Base-by-base conservation (phyloP, 2,113 vertebrate species). In the Embiotoca jacksoni region DNA sequence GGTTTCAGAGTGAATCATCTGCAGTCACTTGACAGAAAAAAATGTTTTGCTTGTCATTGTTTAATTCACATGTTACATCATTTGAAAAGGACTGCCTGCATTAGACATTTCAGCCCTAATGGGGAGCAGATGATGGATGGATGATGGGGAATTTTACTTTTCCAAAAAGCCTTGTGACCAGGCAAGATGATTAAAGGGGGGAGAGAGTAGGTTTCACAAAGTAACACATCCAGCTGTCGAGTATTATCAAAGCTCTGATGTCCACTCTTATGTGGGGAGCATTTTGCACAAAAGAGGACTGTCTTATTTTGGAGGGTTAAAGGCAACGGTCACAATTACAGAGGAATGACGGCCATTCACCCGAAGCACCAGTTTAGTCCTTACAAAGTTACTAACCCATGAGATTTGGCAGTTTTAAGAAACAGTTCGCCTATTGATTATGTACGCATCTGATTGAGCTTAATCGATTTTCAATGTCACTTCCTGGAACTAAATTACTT, bases 101-200 rank as follows among this genome's bases (percentile, higher is more conserved):
- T 80, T 64, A 37, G 75, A n/a, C 39, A 50, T 77, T 69, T 81
- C 56, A 47, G 52, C 70, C 23, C 69, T 88, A 88, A 92, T 87
- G 68, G 37, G 46, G 75, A 88, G 81, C 88, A 92, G 90, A 87
- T 81, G 87, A 89, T 72, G 53, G 80, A 83, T 50, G 70, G 69
- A 86, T 75, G 71, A 78, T 75, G 68, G 44, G 77, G 77, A 64
- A 56, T 71, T 82, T 55, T n/a, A 53, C 75, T 70, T 69, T 71
- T 52, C 67, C 62, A 32, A 58, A 81, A 81, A 53, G 56, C 56
- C 31, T 75, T 84, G 59, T 52, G 52, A 84, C 30, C 73, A 58
- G 63, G 23, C 59, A 58, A 60, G 59, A 84, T 68, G 66, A 89
- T 87, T 84, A 90, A 90, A 89, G 72, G 54, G 58, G 69, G 67